phyloP scores from a whole-genome alignment of 2,888 invertebrate genomes.

The Cantharis rustica region DNA sequence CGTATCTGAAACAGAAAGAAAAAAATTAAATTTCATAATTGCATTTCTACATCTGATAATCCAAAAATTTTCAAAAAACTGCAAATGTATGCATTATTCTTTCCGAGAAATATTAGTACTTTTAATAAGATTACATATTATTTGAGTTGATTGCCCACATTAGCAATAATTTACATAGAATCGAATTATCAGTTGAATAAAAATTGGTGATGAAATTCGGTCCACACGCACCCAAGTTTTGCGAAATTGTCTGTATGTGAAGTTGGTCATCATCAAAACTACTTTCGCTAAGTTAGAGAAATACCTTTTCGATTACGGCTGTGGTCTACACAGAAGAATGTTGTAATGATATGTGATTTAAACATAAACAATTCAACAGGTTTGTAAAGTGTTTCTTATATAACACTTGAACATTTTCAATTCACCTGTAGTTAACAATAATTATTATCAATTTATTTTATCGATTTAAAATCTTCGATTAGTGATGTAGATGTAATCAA shows the following conservation, averaged over 20 bases:
- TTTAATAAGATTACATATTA: not conserved
- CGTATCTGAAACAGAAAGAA: not conserved
- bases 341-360: conserved; percentile 19
- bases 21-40: not conserved
- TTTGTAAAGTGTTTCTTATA: conserved; percentile 4
- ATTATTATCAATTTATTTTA: not conserved
- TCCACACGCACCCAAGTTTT: conserved; percentile 19
- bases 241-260: conserved; percentile 4
- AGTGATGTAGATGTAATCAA: not conserved
- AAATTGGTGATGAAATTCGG: conserved; percentile 6
- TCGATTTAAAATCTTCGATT: not conserved
- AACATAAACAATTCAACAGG: conserved; percentile 18
- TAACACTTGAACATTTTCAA: not conserved
- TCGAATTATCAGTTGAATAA: not conserved
- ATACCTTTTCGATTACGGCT: conserved; percentile 1
- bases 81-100: not conserved
- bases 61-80: not conserved
- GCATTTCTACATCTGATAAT: not conserved
- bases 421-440: not conserved
- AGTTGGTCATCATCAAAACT: conserved; percentile 3
- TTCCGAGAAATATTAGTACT: not conserved
- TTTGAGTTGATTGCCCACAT: not conserved
- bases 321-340: conserved; percentile 10
- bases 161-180: conserved; percentile 1
- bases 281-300: conserved; percentile 19